Evolutionary conservation across 2,888 invertebrate species (phyloP).

Genomic region (Lasioglossum oenotherae): DNA sequence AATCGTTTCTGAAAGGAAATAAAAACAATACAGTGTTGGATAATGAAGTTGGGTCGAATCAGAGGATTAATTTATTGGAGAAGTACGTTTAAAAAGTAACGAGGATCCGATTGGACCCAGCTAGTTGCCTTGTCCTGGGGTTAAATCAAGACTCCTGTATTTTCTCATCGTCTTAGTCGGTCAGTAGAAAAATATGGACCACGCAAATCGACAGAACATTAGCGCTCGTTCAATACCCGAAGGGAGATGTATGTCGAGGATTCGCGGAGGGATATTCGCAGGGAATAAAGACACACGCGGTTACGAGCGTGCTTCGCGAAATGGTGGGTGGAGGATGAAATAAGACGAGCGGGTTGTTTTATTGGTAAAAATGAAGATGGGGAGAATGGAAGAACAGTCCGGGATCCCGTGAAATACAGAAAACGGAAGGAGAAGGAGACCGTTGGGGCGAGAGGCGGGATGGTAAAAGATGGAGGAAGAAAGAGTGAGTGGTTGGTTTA

Average conservation of each 20-base stretch:
- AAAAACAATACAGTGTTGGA: not conserved
- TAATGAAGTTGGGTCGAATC: not conserved
- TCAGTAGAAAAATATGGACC: not conserved
- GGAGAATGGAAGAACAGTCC: not conserved
- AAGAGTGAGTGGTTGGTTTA: constrained; percentile 82
- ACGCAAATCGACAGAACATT: not conserved
- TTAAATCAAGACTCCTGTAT: not conserved
- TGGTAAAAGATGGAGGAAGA: constrained; percentile 59
- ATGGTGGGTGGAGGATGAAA: constrained; percentile 28
- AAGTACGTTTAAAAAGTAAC: not conserved
- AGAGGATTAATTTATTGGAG: not conserved
- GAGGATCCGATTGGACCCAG: not conserved
- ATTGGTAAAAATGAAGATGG: constrained; percentile 48
- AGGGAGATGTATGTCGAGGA: not conserved
- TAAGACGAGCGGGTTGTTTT: constrained; percentile 47
- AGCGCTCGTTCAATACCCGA: not conserved
- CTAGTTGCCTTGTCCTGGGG: not conserved
- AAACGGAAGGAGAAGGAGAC: constrained; percentile 30
- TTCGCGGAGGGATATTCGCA: constrained; percentile 33
- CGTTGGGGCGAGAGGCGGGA: constrained; percentile 23
- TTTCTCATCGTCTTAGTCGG: not conserved
- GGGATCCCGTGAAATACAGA: constrained; percentile 31
- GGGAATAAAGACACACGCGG: constrained; percentile 35
- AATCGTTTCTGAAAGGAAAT: not conserved
- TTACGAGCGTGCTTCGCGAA: constrained; percentile 4